Percentiles rank a stretch among this genome's conserved stretches.
Evolutionary conservation across 2,888 invertebrate genomes (phyloP).

Genomic region (Ophion slaviceki): DNA sequence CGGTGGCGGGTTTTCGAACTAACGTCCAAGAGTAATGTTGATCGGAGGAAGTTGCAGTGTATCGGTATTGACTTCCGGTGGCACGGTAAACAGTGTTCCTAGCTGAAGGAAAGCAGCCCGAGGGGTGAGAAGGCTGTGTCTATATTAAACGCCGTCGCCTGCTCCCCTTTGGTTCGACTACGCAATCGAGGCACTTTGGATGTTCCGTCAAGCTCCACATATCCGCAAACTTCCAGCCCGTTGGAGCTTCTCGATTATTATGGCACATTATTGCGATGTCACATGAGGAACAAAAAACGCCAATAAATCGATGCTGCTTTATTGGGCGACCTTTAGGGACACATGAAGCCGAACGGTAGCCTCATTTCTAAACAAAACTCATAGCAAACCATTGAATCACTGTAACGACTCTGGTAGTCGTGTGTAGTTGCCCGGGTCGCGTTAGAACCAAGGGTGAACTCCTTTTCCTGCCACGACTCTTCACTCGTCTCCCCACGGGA

Average conservation of each 20-base stretch:
- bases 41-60: slow-evolving; percentile 38
- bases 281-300: neutral
- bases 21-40: slow-evolving; percentile 18
- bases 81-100: slow-evolving; percentile 48
- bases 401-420: neutral
- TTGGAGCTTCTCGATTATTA: neutral
- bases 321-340: too few species aligned
- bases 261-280: neutral
- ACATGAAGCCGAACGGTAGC: too few species aligned
- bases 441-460: neutral
- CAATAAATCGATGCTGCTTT: neutral
- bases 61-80: slow-evolving; percentile 66
- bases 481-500: slow-evolving; percentile 46
- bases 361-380: too few species aligned
- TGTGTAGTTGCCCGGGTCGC: neutral
- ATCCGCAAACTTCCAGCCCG: slow-evolving; percentile 2
- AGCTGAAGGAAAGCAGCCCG: slow-evolving; percentile 37
- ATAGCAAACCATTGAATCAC: neutral
- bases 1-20: neutral
- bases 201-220: neutral
- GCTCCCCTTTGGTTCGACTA: slow-evolving; percentile 9
- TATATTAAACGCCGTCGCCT: slow-evolving; percentile 34
- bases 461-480: slow-evolving; percentile 19
- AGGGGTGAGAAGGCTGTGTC: slow-evolving; percentile 16
- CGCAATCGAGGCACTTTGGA: neutral